These are phyloP conservation scores for Cacatua alba DNA, from an alignment of 2,113 vertebrate genomes.

Conservation along the genomic window DNA sequence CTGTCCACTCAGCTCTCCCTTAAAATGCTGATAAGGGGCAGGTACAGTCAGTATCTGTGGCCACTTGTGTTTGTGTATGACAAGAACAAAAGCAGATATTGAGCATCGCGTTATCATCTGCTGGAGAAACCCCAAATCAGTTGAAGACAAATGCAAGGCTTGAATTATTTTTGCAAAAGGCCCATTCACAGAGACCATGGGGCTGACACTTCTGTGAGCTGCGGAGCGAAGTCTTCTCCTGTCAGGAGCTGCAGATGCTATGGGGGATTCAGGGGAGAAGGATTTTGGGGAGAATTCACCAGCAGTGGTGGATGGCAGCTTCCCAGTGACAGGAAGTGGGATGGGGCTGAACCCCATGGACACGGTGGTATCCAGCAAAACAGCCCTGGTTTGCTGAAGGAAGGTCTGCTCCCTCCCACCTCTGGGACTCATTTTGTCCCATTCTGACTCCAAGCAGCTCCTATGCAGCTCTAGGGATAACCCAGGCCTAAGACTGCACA, in stretches of 20 bases:
- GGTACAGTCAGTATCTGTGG: not conserved
- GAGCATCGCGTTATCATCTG: not conserved
- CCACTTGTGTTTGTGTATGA: not conserved
- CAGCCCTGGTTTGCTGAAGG: not conserved
- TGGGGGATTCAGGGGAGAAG: not conserved
- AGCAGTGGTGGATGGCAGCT: not conserved
- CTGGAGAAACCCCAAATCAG: not conserved
- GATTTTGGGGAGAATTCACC: not conserved
- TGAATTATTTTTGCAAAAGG: not conserved
- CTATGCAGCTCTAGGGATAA: not conserved
- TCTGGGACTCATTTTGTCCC: not conserved
- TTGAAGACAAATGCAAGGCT: not conserved
- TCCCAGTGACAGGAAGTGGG: not conserved
- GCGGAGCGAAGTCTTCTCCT: not conserved
- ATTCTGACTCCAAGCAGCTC: not conserved
- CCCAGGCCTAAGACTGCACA: not conserved
- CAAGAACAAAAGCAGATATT: not conserved
- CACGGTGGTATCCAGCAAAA: not conserved
- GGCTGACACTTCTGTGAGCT: not conserved
- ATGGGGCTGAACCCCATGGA: not conserved
- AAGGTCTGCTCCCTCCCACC: not conserved
- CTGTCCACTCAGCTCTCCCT: not conserved
- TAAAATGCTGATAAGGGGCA: not conserved
- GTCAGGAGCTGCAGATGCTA: not conserved
- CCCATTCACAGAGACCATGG: rapidly evolving